Evolutionary conservation across 2,113 vertebrate genomes (phyloP).

Genomic region (Turnix velox): DNA sequence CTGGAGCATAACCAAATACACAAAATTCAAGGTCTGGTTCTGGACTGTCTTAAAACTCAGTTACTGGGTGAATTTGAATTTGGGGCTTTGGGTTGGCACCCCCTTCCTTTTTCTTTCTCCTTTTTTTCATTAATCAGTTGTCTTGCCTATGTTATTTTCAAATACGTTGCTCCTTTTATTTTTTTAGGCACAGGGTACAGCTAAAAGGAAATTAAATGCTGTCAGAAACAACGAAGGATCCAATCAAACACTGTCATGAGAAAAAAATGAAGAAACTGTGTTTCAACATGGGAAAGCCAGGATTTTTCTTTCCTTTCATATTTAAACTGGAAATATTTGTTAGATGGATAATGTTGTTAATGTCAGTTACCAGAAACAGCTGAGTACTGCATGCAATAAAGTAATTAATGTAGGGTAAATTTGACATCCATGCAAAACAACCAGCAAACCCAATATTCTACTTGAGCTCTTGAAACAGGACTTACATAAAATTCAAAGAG

Average conservation of each 20-base stretch:
- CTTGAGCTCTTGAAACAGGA: neutral
- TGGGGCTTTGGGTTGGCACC: neutral
- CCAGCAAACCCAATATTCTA: neutral
- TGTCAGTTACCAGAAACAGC: neutral
- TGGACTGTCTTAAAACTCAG: neutral
- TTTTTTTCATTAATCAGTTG: neutral
- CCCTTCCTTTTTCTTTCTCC: neutral
- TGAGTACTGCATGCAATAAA: neutral
- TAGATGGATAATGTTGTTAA: neutral
- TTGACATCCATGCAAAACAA: neutral
- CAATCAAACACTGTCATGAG: neutral
- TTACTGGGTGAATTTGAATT: neutral
- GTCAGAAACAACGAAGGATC: neutral
- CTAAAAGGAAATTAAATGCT: constrained; percentile 8
- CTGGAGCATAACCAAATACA: neutral
- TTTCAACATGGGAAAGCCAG: neutral
- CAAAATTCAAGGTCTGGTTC: neutral
- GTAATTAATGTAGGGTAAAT: neutral
- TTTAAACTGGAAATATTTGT: neutral
- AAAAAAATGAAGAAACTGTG: neutral
- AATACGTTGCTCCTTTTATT: neutral
- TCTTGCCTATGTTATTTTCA: neutral
- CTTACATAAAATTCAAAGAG: neutral
- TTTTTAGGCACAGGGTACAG: neutral
- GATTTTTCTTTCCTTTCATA: neutral